Conservation (phyloP, 2,113 vertebrate species). For the Tautogolabrus adspersus region DNA sequence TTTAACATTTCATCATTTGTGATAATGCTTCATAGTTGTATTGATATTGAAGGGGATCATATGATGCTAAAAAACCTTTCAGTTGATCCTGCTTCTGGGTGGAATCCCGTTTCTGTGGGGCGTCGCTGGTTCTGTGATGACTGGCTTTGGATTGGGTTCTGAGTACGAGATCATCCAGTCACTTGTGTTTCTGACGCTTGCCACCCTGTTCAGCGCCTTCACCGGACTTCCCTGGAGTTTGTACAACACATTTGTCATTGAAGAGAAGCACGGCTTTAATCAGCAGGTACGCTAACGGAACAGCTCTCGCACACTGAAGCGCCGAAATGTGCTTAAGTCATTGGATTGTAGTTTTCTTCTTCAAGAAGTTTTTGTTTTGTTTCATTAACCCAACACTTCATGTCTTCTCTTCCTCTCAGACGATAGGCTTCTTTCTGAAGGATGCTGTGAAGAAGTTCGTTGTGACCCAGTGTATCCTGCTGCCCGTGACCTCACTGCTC, state of each 20-base stretch:
- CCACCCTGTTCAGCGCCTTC: slow-evolving; percentile 94
- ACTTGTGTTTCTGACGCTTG: slow-evolving; percentile 91
- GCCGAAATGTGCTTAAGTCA: no score
- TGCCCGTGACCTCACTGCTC: slow-evolving; percentile 95
- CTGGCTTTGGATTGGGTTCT: slow-evolving; percentile 86
- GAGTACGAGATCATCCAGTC: slow-evolving; percentile 97
- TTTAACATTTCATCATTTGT: no score
- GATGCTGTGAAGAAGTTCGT: slow-evolving; percentile 97
- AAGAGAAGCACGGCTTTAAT: slow-evolving; percentile 98
- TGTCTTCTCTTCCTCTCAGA: slow-evolving; percentile 80
- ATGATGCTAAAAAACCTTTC: not conserved
- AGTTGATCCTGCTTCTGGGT: slow-evolving; percentile 92
- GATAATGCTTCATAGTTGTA: not conserved
- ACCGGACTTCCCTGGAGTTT: slow-evolving; percentile 98
- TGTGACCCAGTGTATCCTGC: slow-evolving; percentile 96
- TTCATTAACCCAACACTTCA: no score
- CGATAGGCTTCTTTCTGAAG: slow-evolving; percentile 95
- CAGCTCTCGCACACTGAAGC: no score
- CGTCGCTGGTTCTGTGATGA: slow-evolving; percentile 87
- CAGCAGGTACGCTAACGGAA: slow-evolving; percentile 89
- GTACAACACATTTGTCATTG: slow-evolving; percentile 97
- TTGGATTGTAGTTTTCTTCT: no score
- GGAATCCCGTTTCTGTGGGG: slow-evolving; percentile 97
- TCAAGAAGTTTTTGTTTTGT: no score
- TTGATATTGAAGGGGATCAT: not conserved